Evolutionary conservation across 2,888 invertebrate genomes (phyloP).

Genomic region (Gymnoscelis rufifasciata): DNA sequence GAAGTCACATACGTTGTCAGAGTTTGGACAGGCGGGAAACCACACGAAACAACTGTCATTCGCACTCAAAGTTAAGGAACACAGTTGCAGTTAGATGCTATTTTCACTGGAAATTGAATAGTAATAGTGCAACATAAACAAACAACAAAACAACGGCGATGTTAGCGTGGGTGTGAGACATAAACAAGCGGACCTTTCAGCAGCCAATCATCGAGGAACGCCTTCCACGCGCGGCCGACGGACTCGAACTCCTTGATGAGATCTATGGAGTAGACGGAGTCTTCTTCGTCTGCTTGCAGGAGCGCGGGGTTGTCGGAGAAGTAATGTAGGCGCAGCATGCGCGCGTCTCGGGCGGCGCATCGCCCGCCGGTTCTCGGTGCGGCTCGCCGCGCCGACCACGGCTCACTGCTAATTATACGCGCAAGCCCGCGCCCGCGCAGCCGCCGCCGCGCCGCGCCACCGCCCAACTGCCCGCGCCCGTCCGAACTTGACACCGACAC

Average conservation of each 20-base stretch:
- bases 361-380: slow-evolving; percentile 66
- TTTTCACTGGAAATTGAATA: background rate
- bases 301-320: slow-evolving; percentile 89
- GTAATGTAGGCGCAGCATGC: slow-evolving; percentile 90
- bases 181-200: slow-evolving; percentile 69
- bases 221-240: slow-evolving; percentile 87
- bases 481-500: slow-evolving; percentile 49
- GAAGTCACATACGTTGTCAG: slow-evolving; percentile 22
- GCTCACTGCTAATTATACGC: slow-evolving; percentile 74
- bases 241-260: slow-evolving; percentile 93
- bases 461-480: slow-evolving; percentile 16
- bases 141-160: slow-evolving; percentile 38
- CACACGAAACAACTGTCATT: background rate
- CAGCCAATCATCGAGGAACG: slow-evolving; percentile 85
- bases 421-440: slow-evolving; percentile 40
- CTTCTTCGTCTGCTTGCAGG: slow-evolving; percentile 79
- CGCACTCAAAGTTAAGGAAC: background rate
- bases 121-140: slow-evolving; percentile 9
- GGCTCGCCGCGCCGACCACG: slow-evolving; percentile 74
- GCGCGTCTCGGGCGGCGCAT: slow-evolving; percentile 72
- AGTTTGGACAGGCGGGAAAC: slow-evolving; percentile 1
- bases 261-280: slow-evolving; percentile 86
- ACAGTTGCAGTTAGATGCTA: background rate
- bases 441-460: slow-evolving; percentile 30
- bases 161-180: slow-evolving; percentile 49